Evolutionary conservation across 2,888 invertebrate species (phyloP), one percentile per base, ranked within the genome.

Genomic region (Rhabditoides inermis): DNA sequence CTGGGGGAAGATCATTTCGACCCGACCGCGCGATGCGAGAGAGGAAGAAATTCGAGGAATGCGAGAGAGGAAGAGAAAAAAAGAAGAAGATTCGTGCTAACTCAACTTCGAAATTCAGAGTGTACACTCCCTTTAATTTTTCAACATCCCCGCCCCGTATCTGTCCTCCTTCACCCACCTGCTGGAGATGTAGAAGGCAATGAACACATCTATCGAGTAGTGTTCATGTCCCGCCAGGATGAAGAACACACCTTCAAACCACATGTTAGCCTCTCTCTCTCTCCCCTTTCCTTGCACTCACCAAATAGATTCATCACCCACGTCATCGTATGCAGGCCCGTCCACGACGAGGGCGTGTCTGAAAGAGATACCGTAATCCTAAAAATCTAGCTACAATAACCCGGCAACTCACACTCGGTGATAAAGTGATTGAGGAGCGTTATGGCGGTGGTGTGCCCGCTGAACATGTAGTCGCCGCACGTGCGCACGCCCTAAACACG

Each of bases 381-480:
- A 44, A 5, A 40, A 32, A 32, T 27, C 7, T 15, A 15, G n/a
- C 7, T 10, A 20, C 15, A 15, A 39, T 10, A 10, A 10, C 7
- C 7, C 6, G 7, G 7, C 36, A 58, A 84, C 88, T 86, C 81
- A 95, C 95, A 99, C 85, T 98, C 98, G 2, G 95, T 98, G 69
- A 99, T 92, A 81, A 98, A 98, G 81, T 98, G 95, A 80, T 98
- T 98, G 63, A 98, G 84, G 80, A 95, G 84, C 20, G 98, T 99
- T 54, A 98, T 82, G 5, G 90, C 89, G 36, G 92, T 91, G 0
- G 98, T 98, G 80, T 99, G 98, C 0, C 98, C 98, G 71, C 90
- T 90, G 81, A 98, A 98, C 95, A 98, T 98, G 80, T 99, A 98
- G 81, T 99, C 98, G 0, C 98, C 98, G 78, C 98, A 98, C 0